Evolutionary conservation across 2,797 vertebrate genomes (phyloP).

Genomic region (Heterohyrax brucei): DNA sequence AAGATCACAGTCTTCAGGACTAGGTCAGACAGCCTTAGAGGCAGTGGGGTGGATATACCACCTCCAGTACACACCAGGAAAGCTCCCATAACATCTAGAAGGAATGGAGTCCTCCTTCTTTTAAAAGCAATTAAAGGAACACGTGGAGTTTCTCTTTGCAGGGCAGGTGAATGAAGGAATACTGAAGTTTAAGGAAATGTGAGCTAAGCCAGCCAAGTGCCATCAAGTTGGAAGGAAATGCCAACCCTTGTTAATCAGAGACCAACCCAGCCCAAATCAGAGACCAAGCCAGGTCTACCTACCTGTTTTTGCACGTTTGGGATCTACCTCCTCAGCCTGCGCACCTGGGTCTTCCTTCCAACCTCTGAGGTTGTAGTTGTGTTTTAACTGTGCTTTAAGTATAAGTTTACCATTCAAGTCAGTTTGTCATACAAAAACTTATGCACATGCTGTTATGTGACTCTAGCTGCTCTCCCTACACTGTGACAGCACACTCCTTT

Average conservation of each 20-base stretch:
- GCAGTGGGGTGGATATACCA: constrained; percentile 54
- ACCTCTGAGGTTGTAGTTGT: not conserved
- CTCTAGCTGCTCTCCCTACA: too few species aligned
- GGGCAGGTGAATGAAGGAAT: constrained; percentile 74
- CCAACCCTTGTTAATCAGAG: constrained; percentile 82
- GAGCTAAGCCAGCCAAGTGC: too few species aligned
- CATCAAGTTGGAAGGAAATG: constrained; percentile 45
- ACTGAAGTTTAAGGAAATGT: constrained; percentile 76
- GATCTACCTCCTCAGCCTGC: constrained; percentile 52
- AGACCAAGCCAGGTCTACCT: constrained; percentile 74
- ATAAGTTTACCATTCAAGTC: too few species aligned
- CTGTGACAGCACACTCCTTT: too few species aligned
- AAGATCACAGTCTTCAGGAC: not conserved
- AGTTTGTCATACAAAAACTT: too few species aligned
- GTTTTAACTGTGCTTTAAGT: too few species aligned
- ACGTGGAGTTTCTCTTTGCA: constrained; percentile 81
- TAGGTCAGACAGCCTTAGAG: not conserved
- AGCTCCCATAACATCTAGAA: constrained; percentile 77
- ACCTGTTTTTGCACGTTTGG: constrained; percentile 16
- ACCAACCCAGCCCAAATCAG: constrained; percentile 48
- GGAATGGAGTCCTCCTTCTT: constrained; percentile 76
- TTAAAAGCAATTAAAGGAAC: constrained; percentile 78
- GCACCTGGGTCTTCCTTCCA: constrained; percentile 66
- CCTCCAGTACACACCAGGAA: constrained; percentile 49
- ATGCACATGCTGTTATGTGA: too few species aligned